phyloP scores from a whole-genome alignment of 1,140 invertebrate species.

The Drosophila teissieri region DNA sequence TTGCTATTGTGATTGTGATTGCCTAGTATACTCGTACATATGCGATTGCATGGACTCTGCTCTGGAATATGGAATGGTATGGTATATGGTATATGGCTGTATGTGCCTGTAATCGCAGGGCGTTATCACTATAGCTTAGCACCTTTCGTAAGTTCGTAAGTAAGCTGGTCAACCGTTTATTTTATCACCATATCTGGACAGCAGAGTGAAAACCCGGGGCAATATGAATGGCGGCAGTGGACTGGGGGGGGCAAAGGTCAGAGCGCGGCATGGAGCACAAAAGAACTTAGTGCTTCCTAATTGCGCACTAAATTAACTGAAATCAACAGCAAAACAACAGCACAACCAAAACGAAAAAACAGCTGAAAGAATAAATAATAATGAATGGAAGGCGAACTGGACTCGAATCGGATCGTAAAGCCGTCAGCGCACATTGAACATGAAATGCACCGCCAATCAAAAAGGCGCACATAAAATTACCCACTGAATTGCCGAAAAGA shows the following conservation, averaged over 20 bases:
- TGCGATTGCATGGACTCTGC: constrained; percentile 22
- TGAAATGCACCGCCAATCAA: constrained; percentile 79
- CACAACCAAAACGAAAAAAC: background rate
- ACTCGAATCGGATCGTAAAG: constrained; percentile 52
- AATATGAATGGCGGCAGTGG: constrained; percentile 3
- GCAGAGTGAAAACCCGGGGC: constrained; percentile 9
- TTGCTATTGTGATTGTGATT: constrained; percentile 8
- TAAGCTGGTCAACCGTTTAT: constrained; percentile 23
- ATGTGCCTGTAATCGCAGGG: constrained; percentile 29
- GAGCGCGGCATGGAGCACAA: constrained; percentile 63
- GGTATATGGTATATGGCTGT: constrained; percentile 17
- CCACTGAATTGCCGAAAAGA: constrained; percentile 73
- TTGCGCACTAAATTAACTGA: constrained; percentile 75
- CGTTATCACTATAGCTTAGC: constrained; percentile 70
- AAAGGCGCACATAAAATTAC: constrained; percentile 78
- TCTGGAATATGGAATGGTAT: constrained; percentile 26
- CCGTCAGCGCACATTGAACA: constrained; percentile 54
- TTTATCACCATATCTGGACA: constrained; percentile 73
- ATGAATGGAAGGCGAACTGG: constrained; percentile 61
- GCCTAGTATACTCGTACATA: constrained; percentile 4
- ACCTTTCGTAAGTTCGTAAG: constrained; percentile 49
- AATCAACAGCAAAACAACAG: constrained; percentile 35
- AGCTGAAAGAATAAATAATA: constrained; percentile 53
- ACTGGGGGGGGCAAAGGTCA: constrained; percentile 60
- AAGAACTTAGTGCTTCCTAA: constrained; percentile 73